Evolutionary conservation across 2,113 vertebrate species (phyloP).

Genomic region (Dinomys branickii): DNA sequence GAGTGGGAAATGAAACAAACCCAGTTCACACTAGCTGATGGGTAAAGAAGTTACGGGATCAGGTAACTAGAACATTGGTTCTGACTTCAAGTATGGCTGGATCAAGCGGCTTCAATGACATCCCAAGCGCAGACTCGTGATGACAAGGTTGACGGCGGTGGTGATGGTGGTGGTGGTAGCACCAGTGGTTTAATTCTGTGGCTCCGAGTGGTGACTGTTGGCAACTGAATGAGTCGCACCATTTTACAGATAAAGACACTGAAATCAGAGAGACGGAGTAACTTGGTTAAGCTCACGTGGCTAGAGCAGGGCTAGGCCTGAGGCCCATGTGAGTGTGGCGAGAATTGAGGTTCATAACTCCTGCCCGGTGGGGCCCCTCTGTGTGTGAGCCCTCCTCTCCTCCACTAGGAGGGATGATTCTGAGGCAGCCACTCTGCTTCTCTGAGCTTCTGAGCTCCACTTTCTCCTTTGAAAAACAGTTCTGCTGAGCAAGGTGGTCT

Average conservation of each 20-base stretch:
- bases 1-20: background rate
- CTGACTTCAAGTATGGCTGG: background rate
- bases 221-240: background rate
- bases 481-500: background rate
- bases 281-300: background rate
- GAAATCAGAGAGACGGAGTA: background rate
- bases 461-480: background rate
- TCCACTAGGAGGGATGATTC: fast-evolving
- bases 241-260: background rate
- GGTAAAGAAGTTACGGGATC: background rate
- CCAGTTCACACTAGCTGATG: background rate
- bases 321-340: background rate
- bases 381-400: background rate
- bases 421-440: background rate
- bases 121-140: background rate
- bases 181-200: background rate
- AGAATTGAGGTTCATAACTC: background rate
- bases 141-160: background rate
- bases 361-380: background rate
- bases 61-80: background rate
- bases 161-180: background rate
- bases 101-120: background rate
- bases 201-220: background rate
- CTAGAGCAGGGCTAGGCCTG: background rate
- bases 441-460: background rate